These are phyloP conservation scores for Rattus rattus DNA, from an alignment of 2,113 vertebrate species.

Conservation along the genomic window DNA sequence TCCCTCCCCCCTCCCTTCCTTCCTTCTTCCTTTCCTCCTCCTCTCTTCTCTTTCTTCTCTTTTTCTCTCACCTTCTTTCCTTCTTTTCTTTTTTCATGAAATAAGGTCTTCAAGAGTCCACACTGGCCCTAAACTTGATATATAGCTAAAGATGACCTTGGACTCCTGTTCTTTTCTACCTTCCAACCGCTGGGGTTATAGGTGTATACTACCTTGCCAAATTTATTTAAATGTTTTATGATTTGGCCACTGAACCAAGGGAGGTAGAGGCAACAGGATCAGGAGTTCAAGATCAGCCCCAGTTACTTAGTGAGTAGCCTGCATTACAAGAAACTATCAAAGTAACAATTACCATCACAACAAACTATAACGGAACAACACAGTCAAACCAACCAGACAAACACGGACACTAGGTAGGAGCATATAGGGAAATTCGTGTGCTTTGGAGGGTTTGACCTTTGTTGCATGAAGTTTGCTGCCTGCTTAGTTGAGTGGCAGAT, in stretches of 20 bases:
- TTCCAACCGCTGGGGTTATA: neutral
- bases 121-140: neutral
- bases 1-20: neutral
- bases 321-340: neutral
- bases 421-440: neutral
- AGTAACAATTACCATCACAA: neutral
- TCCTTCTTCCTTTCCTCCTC: neutral
- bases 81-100: neutral
- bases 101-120: neutral
- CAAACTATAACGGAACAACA: neutral
- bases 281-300: neutral
- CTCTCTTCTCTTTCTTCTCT: accelerated
- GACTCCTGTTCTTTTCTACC: neutral
- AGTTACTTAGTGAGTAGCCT: neutral
- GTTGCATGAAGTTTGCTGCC: neutral
- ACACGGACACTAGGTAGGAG: neutral
- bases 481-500: neutral
- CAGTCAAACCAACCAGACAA: neutral
- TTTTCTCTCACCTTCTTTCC: too few species aligned
- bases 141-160: neutral
- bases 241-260: neutral
- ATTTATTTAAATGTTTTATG: neutral
- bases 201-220: neutral
- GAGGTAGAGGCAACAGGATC: neutral
- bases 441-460: neutral